Evolutionary conservation across 1,140 invertebrate species (phyloP), one percentile per base, ranked within the genome.

Genomic region (Neodiprion fabricii): DNA sequence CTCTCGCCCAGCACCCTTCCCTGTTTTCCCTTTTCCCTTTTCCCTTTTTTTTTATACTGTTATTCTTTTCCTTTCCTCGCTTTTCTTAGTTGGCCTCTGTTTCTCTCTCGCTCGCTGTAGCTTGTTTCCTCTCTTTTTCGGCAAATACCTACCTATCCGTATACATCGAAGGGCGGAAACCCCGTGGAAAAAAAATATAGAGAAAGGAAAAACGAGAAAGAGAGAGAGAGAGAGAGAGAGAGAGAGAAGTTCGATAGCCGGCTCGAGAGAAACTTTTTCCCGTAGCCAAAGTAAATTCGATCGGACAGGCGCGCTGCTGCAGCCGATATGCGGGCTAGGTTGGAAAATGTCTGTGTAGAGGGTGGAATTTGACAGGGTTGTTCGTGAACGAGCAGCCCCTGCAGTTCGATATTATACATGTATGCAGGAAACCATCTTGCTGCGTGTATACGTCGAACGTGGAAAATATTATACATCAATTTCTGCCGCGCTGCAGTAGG

Each of bases 1-100:
- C 70, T 65, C 75, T 73, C 72, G 12, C 49, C 70, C 50, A 68
- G 68, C 74, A 48, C 66, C 48, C 68, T 67, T 73, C 72, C 72
- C 74, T 48, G 40, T 67, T 69, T 69, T 69, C 40, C 23, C 17
- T 69, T 69, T 65, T 65, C 61, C 12, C 17, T 65, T 14, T 61
- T 61, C 10, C 53, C 53, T 61, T 61, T n/a, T 61, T 65, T 21
- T 21, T 21, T 65, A 14, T 65, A 65, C 61, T 65, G 12, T 65
- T 65, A 14, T 65, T 65, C 61, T 5, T 65, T 65, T 21, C 17
- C 61, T 65, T 65, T 14, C 61, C 61, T 65, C 17, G 61, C 61
- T 21, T 65, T 14, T 65, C 12, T 65, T 21, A 21, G 17, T 21
- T 21, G 17, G 17, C 61, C 61, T 65, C 61, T 65, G 1, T 65